Conservation (phyloP, 1,140 invertebrate genomes). For the Fopius arisanus region DNA sequence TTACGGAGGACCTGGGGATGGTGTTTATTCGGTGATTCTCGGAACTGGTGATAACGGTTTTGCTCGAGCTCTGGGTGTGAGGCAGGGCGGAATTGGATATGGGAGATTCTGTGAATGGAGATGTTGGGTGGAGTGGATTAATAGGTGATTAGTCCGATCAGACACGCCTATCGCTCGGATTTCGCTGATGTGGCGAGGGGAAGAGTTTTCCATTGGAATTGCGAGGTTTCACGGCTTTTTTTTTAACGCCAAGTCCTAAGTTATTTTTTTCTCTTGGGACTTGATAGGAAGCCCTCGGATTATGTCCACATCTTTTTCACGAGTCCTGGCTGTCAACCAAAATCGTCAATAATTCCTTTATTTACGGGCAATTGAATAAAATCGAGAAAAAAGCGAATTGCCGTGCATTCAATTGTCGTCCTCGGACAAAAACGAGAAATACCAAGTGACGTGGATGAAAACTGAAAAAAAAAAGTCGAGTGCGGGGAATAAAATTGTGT, state of each 20-base stretch:
- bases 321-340: no score
- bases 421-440: background rate
- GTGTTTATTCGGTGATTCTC: background rate
- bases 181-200: no score
- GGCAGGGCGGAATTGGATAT: background rate
- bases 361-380: no score
- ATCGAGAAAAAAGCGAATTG: no score
- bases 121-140: slow-evolving; percentile 37
- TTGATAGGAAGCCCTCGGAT: no score
- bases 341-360: no score
- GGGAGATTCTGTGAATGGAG: slow-evolving; percentile 31
- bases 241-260: no score
- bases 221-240: no score
- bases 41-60: background rate
- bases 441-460: slow-evolving; percentile 21
- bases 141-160: slow-evolving; percentile 47
- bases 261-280: no score
- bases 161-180: background rate
- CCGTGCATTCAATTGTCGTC: background rate
- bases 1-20: background rate
- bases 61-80: background rate
- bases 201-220: no score
- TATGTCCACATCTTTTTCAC: no score
- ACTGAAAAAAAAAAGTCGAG: slow-evolving; percentile 15
- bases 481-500: slow-evolving; percentile 30